Evolutionary conservation across 2,888 invertebrate species (phyloP).

Genomic region (Melolontha melolontha): DNA sequence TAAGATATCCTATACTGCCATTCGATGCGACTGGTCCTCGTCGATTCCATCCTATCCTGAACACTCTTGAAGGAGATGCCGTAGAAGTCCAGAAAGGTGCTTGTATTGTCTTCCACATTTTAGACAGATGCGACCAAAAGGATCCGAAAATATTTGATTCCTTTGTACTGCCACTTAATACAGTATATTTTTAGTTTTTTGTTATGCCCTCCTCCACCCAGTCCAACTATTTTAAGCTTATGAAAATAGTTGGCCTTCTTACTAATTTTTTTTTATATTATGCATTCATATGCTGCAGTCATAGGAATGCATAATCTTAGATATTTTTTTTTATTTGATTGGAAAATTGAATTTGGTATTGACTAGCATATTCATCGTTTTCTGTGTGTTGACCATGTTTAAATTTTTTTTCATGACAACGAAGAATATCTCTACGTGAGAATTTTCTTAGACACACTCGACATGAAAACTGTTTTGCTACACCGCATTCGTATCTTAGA

Average conservation of each 20-base stretch:
- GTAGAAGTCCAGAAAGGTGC: slow-evolving; percentile 62
- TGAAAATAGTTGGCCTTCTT: slow-evolving; percentile 57
- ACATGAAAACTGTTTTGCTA: slow-evolving; percentile 66
- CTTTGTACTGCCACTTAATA: slow-evolving; percentile 24
- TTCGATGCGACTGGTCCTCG: too few species aligned
- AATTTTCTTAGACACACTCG: slow-evolving; percentile 62
- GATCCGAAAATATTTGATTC: slow-evolving; percentile 26
- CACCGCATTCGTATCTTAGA: slow-evolving; percentile 71
- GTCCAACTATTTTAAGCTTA: slow-evolving; percentile 53
- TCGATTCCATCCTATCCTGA: slow-evolving; percentile 48
- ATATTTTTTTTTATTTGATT: neutral
- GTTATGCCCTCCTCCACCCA: slow-evolving; percentile 61
- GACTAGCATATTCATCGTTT: slow-evolving; percentile 6
- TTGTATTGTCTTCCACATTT: slow-evolving; percentile 61
- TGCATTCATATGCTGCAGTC: slow-evolving; percentile 45
- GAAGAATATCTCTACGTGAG: slow-evolving; percentile 62
- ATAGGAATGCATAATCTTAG: slow-evolving; percentile 29
- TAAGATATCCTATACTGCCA: neutral
- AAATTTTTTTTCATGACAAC: slow-evolving; percentile 59
- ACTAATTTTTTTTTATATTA: slow-evolving; percentile 47
- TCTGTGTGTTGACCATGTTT: slow-evolving; percentile 46
- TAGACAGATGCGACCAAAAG: slow-evolving; percentile 55
- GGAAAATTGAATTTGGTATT: slow-evolving; percentile 5
- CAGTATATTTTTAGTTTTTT: slow-evolving; percentile 23
- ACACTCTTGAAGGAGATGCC: slow-evolving; percentile 61